phyloP scores from a whole-genome alignment of 2,113 vertebrate genomes.

The Spea bombifrons region DNA sequence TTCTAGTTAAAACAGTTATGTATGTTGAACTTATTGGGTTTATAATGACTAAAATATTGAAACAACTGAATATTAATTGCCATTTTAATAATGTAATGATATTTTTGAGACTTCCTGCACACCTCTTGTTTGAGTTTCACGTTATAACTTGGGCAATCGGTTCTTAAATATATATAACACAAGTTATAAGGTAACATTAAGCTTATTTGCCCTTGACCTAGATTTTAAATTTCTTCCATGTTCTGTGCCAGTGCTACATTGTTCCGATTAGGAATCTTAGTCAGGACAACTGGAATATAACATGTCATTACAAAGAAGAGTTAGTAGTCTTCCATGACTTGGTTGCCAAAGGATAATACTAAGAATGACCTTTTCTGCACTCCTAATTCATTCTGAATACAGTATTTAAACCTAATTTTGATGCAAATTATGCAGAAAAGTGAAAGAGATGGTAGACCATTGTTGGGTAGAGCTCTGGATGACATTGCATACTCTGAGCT shows the following conservation, averaged over 20 bases:
- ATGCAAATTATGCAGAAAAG: no score
- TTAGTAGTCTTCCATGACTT: not conserved
- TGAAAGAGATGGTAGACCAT: no score
- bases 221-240: constrained; percentile 13
- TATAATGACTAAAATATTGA: no score
- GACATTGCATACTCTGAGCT: not conserved
- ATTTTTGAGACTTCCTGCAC: no score
- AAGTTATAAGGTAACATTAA: not conserved
- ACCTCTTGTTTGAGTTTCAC: no score
- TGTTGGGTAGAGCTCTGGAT: not conserved
- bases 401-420: not conserved
- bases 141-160: no score
- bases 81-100: no score
- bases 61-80: no score
- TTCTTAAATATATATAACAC: no score
- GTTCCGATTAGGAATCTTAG: constrained; percentile 11
- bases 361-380: not conserved
- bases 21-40: no score
- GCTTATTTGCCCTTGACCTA: constrained; percentile 13
- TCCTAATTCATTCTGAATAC: not conserved
- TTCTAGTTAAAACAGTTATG: no score
- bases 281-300: constrained; percentile 14
- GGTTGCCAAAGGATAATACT: constrained; percentile 15
- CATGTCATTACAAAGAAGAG: not conserved
- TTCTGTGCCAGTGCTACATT: not conserved